Evolutionary conservation across 2,797 vertebrate genomes (phyloP).

Genomic region (Yasuhikotakia modesta): DNA sequence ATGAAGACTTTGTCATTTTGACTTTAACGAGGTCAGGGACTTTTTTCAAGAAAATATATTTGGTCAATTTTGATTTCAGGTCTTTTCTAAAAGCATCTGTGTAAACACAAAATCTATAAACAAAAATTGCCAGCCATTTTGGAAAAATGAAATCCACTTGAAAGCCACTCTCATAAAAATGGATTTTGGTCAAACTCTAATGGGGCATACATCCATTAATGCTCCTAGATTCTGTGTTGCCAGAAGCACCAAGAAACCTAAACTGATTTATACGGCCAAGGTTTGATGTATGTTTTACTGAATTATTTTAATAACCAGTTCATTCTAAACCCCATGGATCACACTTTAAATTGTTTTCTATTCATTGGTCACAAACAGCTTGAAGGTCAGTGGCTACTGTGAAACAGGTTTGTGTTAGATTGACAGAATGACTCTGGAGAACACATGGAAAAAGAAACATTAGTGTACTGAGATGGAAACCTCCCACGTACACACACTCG

Average conservation of each 20-base stretch:
- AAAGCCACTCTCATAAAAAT: constrained; percentile 29
- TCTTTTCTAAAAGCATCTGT: not conserved
- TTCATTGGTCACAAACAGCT: constrained; percentile 22
- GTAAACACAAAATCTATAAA: not conserved
- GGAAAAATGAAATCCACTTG: not conserved
- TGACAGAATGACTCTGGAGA: constrained; percentile 45
- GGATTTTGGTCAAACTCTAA: constrained; percentile 12
- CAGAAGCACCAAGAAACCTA: not conserved
- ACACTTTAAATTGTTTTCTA: constrained; percentile 6
- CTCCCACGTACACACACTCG: not conserved
- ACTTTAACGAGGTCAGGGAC: too few relatives aligned
- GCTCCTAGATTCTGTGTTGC: not conserved
- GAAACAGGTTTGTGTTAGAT: constrained; percentile 28
- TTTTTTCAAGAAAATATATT: not conserved
- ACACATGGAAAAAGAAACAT: not conserved
- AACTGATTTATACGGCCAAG: not conserved
- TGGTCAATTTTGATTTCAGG: constrained; percentile 2
- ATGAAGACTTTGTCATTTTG: too few relatives aligned
- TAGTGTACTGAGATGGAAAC: too few relatives aligned
- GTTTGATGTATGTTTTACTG: not conserved
- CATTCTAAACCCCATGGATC: not conserved
- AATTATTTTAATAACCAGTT: not conserved
- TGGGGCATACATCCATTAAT: constrained; percentile 30
- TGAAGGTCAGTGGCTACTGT: constrained; percentile 20
- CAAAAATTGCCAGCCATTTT: not conserved